Conservation (phyloP, 2,888 invertebrate genomes). For the Caenorhabditis drosophilae region DNA sequence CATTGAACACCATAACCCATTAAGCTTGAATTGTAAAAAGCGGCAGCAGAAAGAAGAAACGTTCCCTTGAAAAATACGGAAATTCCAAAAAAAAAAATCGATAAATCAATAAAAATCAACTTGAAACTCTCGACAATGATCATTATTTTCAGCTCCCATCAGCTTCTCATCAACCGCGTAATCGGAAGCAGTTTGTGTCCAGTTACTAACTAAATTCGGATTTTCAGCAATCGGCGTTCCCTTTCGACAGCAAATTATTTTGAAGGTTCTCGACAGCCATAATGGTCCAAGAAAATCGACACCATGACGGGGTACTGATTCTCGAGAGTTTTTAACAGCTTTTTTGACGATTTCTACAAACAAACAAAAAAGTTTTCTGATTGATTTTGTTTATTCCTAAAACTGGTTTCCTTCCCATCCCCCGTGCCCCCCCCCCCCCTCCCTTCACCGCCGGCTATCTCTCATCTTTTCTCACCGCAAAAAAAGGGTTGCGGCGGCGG, state of each 20-base stretch:
- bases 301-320: slow-evolving; percentile 52
- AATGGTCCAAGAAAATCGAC: slow-evolving; percentile 55
- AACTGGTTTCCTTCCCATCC: too few relatives aligned
- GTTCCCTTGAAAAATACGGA: slow-evolving; percentile 39
- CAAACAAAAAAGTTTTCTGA: too few relatives aligned
- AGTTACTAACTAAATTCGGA: slow-evolving; percentile 51
- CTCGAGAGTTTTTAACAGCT: too few relatives aligned
- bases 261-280: slow-evolving; percentile 52
- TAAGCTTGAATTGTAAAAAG: slow-evolving; percentile 51
- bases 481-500: too few relatives aligned
- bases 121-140: slow-evolving; percentile 51
- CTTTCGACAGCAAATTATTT: slow-evolving; percentile 57
- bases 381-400: too few relatives aligned
- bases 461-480: too few relatives aligned
- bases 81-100: background rate
- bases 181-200: slow-evolving; percentile 56
- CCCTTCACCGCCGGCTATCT: too few relatives aligned
- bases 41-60: slow-evolving; percentile 53
- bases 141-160: slow-evolving; percentile 38
- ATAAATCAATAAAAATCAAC: slow-evolving; percentile 10
- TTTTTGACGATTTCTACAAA: too few relatives aligned
- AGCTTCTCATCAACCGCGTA: slow-evolving; percentile 57
- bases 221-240: slow-evolving; percentile 54
- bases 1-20: slow-evolving; percentile 56
- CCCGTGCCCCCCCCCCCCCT: too few relatives aligned